Base-by-base conservation (phyloP, 2,888 invertebrate genomes). In the Camponotus fellah region DNA sequence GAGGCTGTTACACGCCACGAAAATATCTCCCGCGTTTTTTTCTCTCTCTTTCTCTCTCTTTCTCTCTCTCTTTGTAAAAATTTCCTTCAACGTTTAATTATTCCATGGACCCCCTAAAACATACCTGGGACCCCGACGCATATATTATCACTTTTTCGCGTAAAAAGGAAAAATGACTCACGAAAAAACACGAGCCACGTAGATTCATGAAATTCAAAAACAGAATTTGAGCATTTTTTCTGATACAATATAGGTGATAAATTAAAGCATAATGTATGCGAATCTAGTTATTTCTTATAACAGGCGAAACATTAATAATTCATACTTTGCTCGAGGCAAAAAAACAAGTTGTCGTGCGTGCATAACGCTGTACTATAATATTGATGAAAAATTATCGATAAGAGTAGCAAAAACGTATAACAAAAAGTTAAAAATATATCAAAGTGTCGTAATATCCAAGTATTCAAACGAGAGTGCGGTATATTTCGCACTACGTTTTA, bases 71-170 rank as follows among this genome's bases (percentile, higher is more conserved):
- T 14, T 17, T 56, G 68, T 71, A 58, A 60, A 79, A 60, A 71
- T 80, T 80, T 80, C 17, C 72, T 71, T 71, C 58, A 26, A 32
- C 58, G 79, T 79, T 71, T 80, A 80, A 80, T 80, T 80, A 80
- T 71, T 71, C 60, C 37, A 12, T 12, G 60, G 26, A 71, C 71
- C 26, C 26, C 26, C 46, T 71, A 60, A 71, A 80, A 71, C 71
- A 46, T 80, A 46, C 46, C 26, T 43, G 32, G 60, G 37, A 46
- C 46, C 32, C 43, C 12, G 68, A 14, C 76, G 12, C 60, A 46
- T 79, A 46, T 60, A 79, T 71, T 60, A 71, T 17, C 79, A 37
- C 43, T 32, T 26, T 71, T 71, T 80, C 26, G 43, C 46, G 69
- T 58, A 46, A 69, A 43, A 76, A 34, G 58, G 58, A 60, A 49